phyloP scores from a whole-genome alignment of 2,797 vertebrate genomes.

The Eulemur albifrons region DNA sequence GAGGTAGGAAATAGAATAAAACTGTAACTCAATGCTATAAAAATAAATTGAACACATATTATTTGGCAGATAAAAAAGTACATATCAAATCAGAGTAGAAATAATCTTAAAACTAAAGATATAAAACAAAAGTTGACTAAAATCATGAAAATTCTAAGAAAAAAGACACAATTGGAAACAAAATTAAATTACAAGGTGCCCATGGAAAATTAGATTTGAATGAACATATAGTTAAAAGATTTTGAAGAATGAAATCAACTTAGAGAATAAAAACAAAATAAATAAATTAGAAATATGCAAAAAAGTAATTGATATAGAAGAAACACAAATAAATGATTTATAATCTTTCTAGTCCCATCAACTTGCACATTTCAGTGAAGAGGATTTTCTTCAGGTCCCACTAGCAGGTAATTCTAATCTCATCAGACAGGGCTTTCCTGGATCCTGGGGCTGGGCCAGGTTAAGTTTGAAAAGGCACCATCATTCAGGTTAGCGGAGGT shows the following conservation, averaged over 20 bases:
- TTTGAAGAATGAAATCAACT: not conserved
- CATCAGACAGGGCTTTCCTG: not conserved
- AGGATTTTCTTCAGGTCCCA: not conserved
- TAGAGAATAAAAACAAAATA: not conserved
- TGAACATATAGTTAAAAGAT: not conserved
- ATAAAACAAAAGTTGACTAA: not conserved
- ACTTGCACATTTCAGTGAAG: not conserved
- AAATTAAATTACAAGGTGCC: not conserved
- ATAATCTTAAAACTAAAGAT: not conserved
- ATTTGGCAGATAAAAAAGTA: not conserved
- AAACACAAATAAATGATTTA: not conserved
- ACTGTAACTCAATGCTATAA: not conserved
- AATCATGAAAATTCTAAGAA: not conserved
- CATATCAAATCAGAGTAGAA: not conserved
- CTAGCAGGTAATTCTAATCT: not conserved
- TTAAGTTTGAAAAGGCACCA: not conserved
- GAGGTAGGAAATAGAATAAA: not conserved
- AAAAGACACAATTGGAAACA: not conserved
- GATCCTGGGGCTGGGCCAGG: not conserved
- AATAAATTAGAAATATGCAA: not conserved
- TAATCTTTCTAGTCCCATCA: not conserved
- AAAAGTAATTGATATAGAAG: not conserved
- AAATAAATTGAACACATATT: not conserved
- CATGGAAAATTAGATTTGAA: not conserved
- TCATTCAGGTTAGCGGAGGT: not conserved